phyloP scores from a whole-genome alignment of 2,888 invertebrate species.

The Pandemis heparana region DNA sequence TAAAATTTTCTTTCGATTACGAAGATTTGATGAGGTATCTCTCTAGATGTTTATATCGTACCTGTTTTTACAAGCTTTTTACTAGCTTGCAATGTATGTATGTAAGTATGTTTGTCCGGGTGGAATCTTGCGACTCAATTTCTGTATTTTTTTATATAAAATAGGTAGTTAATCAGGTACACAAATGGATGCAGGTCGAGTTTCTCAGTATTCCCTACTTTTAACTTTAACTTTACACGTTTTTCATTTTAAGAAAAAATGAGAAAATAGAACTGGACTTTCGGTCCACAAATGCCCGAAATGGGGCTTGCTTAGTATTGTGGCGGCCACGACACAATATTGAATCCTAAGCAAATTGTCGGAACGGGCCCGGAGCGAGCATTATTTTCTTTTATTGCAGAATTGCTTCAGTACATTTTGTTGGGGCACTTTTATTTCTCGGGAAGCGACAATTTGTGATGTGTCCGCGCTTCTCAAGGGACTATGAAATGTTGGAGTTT shows the following conservation, averaged over 20 bases:
- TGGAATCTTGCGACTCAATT: too few relatives aligned
- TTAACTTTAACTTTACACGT: neutral
- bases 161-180: too few relatives aligned
- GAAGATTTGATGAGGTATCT: slow-evolving; percentile 32
- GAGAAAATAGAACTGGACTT: slow-evolving; percentile 4
- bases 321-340: slow-evolving; percentile 52
- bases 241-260: neutral
- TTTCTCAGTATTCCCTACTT: neutral
- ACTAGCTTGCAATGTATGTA: too few relatives aligned
- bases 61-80: neutral
- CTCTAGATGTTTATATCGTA: slow-evolving; percentile 3
- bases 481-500: slow-evolving; percentile 43
- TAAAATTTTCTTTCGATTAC: slow-evolving; percentile 53
- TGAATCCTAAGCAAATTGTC: slow-evolving; percentile 70
- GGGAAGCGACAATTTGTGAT: slow-evolving; percentile 55
- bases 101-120: too few relatives aligned
- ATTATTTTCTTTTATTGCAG: slow-evolving; percentile 70
- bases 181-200: too few relatives aligned
- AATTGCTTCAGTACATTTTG: slow-evolving; percentile 58
- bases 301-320: slow-evolving; percentile 34
- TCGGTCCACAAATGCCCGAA: slow-evolving; percentile 6
- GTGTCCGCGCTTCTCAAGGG: slow-evolving; percentile 48
- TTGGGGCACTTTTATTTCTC: slow-evolving; percentile 57
- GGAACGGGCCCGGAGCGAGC: slow-evolving; percentile 60
- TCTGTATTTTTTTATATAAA: too few relatives aligned